Evolutionary conservation across 2,888 invertebrate species (phyloP), one percentile per base, ranked within the genome.

Genomic region (Orchesellides sinensis): DNA sequence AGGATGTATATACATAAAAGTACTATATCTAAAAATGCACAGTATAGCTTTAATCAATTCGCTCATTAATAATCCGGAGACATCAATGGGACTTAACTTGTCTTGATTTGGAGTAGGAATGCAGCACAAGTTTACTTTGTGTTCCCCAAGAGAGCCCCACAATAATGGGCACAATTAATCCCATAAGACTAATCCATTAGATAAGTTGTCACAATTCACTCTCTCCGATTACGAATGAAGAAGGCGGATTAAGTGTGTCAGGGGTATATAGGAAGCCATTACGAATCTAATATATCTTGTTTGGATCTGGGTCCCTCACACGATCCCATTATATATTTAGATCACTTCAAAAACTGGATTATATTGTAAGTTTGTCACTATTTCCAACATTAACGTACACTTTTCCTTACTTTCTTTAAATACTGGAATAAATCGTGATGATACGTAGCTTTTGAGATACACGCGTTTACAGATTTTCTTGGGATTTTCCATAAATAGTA

Each of bases 111-210:
- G 17, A n/a, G 14, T 2, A 2, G 14, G 25, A 56, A 27, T 23
- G 3, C 27, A 27, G 52, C 32, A 52, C 63, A 63, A 74, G 65
- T 40, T 70, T 35, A n/a, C 29, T 45, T 68, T 77, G 35, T 68
- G 65, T 47, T 52, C 27, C 29, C 69, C 69, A 12, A 17, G 61
- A 52, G 69, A 35, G n/a, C 47, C 47, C 66, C 69, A 68, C 68
- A 63, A 65, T 79, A 79, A 79, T 79, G 79, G 65, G 49, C 49
- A 70, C 79, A 73, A 80, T 80, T 80, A 80, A 80, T 80, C 80
- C 80, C 80, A 66, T 66, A 63, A 72, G 72, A 49, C 66, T 80
- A 80, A 80, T 80, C 25, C 79, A 70, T 79, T 79, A 79, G 52
- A 29, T 80, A 73, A 59, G 52, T 72, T 72, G 69, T 69, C 69